phyloP scores from a whole-genome alignment of 2,888 invertebrate species.

The Pediacus dermestoides region DNA sequence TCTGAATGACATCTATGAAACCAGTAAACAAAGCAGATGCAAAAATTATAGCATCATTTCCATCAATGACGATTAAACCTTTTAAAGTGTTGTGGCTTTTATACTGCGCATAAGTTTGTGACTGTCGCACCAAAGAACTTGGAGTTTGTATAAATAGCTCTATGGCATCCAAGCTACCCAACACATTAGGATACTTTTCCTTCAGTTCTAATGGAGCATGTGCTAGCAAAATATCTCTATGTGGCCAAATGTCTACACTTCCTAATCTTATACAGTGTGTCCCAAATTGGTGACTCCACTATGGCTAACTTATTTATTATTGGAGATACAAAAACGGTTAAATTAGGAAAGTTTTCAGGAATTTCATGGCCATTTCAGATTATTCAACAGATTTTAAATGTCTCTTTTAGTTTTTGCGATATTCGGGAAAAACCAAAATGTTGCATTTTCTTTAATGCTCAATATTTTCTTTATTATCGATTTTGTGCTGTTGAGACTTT shows the following conservation, averaged over 20 bases:
- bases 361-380: too few relatives aligned
- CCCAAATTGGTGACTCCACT: too few relatives aligned
- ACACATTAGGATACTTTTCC: neutral
- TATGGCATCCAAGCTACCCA: neutral
- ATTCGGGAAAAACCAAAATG: too few relatives aligned
- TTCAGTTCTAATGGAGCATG: neutral
- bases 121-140: neutral
- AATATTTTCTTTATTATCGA: too few relatives aligned
- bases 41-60: constrained; percentile 5
- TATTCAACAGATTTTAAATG: too few relatives aligned
- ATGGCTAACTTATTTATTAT: too few relatives aligned
- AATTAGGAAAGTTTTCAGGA: too few relatives aligned
- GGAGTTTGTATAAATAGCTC: constrained; percentile 1
- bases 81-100: constrained; percentile 2
- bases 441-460: too few relatives aligned
- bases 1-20: neutral
- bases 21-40: constrained; percentile 4
- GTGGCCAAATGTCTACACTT: neutral
- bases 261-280: constrained; percentile 1
- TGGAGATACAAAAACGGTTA: too few relatives aligned
- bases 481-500: too few relatives aligned
- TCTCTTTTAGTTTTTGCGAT: too few relatives aligned
- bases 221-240: neutral
- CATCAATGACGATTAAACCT: constrained; percentile 2
- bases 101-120: constrained; percentile 5